phyloP scores from a whole-genome alignment of 2,113 vertebrate species.

The Gila orcuttii region DNA sequence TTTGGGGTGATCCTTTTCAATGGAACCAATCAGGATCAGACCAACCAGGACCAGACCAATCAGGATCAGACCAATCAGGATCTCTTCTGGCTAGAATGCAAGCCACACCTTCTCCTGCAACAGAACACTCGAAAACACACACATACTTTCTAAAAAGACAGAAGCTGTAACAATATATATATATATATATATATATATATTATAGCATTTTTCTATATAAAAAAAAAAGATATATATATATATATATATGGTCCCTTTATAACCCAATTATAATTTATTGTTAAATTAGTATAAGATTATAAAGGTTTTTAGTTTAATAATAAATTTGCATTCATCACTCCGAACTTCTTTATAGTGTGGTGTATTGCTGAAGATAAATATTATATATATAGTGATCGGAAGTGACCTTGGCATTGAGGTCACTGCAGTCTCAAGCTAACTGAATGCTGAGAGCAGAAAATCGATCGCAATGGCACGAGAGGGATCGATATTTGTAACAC shows the following conservation, averaged over 20 bases:
- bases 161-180: no score
- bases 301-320: neutral
- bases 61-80: no score
- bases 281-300: no score
- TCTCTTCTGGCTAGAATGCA: no score
- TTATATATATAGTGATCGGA: constrained; percentile 41
- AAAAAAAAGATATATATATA: neutral
- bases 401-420: constrained; percentile 78
- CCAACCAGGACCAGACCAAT: no score
- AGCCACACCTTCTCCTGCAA: no score
- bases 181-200: no score
- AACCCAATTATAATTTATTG: neutral
- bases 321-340: neutral
- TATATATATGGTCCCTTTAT: neutral
- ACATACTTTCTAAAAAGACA: no score
- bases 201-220: neutral
- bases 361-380: neutral
- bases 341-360: neutral
- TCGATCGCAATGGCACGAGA: constrained; percentile 74
- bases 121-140: no score
- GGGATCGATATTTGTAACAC: constrained; percentile 67
- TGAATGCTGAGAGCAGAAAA: constrained; percentile 72
- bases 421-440: constrained; percentile 69
- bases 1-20: no score
- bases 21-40: no score